Evolutionary conservation across 2,113 vertebrate species (phyloP).

Genomic region (Hyperopisus bebe): DNA sequence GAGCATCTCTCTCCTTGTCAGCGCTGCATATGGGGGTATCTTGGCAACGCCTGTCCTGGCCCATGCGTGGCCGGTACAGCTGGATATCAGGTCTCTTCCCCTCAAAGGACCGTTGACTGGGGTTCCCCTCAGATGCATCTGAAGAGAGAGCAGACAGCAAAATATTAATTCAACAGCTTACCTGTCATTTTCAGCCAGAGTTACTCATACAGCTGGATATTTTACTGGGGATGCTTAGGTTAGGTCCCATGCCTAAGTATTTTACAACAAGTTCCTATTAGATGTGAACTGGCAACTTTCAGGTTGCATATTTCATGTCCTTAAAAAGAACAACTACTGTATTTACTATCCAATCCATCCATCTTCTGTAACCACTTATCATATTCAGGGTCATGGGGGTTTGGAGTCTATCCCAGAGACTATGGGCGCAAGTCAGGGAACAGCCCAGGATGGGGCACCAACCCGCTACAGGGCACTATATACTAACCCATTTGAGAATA

Average conservation of each 20-base stretch:
- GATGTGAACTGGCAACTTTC: neutral
- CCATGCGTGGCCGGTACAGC: conserved; percentile 74
- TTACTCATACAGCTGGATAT: neutral
- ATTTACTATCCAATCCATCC: neutral
- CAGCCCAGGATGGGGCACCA: neutral
- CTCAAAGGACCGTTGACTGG: conserved; percentile 68
- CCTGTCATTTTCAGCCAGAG: neutral
- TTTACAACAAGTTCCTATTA: neutral
- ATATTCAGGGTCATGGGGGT: too few species aligned
- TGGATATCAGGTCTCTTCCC: conserved; percentile 79
- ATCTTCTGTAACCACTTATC: too few species aligned
- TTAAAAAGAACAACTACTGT: neutral
- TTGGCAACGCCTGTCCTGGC: conserved; percentile 51
- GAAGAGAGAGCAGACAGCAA: conserved; percentile 12
- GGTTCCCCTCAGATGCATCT: conserved; percentile 58
- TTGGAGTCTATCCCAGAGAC: neutral
- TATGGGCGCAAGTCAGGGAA: neutral
- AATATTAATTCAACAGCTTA: neutral
- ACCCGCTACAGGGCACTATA: neutral
- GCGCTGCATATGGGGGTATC: neutral
- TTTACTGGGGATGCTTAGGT: neutral
- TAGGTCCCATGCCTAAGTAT: neutral
- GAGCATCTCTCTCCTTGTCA: neutral
- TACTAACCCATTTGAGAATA: neutral
- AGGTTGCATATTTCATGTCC: neutral